Conservation (phyloP, 2,888 invertebrate genomes). For the Alitta virens region DNA sequence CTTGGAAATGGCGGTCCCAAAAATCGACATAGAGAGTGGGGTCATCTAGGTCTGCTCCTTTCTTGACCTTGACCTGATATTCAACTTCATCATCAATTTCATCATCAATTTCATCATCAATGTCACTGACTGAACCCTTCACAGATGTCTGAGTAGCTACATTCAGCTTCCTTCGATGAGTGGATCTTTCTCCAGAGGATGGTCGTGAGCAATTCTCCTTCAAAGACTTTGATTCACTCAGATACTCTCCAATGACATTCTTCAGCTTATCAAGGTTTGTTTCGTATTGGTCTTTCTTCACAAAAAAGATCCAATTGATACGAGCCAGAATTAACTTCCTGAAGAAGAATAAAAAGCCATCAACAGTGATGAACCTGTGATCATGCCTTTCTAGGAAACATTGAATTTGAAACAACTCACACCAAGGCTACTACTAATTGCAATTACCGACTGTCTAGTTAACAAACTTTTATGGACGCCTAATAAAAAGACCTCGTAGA, state of each 20-base stretch:
- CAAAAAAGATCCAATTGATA: conserved; percentile 47
- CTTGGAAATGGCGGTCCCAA: conserved; percentile 41
- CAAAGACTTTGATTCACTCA: not conserved
- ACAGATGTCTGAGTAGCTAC: too few species aligned
- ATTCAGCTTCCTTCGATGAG: too few species aligned
- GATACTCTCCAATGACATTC: not conserved
- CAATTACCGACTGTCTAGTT: too few species aligned
- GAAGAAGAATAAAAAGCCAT: not conserved
- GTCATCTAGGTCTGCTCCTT: not conserved
- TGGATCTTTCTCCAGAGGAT: too few species aligned
- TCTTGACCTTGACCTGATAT: not conserved
- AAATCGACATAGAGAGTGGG: conserved; percentile 29
- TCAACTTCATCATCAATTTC: conserved; percentile 3
- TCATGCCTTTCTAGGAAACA: too few species aligned
- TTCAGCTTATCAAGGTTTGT: conserved; percentile 31
- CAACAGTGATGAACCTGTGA: too few species aligned
- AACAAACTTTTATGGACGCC: too few species aligned
- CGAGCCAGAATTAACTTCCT: conserved; percentile 46
- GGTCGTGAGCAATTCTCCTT: not conserved
- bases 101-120: too few species aligned
- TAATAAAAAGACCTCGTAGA: too few species aligned
- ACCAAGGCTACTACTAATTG: too few species aligned
- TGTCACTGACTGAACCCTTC: too few species aligned
- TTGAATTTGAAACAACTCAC: too few species aligned
- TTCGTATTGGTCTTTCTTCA: conserved; percentile 34